These are phyloP conservation scores for Craseonycteris thonglongyai DNA, from an alignment of 2,113 vertebrate genomes.

Conservation along the genomic window DNA sequence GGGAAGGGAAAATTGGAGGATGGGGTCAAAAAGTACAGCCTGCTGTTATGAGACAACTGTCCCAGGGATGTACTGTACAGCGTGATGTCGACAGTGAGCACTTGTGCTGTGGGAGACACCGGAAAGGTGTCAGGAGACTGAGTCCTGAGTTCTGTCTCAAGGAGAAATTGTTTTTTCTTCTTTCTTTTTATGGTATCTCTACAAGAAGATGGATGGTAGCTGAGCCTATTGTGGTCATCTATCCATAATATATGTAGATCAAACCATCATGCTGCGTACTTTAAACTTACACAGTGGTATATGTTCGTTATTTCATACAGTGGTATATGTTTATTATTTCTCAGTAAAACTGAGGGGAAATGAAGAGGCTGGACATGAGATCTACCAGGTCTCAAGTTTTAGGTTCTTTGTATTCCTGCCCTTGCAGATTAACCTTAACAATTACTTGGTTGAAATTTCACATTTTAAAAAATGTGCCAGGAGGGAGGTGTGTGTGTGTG, in stretches of 20 bases:
- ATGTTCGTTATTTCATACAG: neutral
- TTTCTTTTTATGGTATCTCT: neutral
- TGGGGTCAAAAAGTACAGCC: neutral
- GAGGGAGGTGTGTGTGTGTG: neutral
- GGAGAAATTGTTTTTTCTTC: neutral
- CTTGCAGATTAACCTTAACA: neutral
- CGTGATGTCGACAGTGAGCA: rapidly evolving
- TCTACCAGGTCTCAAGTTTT: neutral
- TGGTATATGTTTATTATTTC: neutral
- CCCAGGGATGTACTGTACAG: rapidly evolving
- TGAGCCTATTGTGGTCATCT: neutral
- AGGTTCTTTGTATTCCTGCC: neutral
- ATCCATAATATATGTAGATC: neutral
- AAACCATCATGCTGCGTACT: neutral
- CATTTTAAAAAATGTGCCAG: neutral
- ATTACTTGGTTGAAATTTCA: neutral
- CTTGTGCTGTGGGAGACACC: neutral
- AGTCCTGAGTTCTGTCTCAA: neutral
- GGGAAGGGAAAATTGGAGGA: neutral
- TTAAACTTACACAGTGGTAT: neutral
- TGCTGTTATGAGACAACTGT: neutral
- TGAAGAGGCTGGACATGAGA: neutral
- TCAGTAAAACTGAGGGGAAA: neutral
- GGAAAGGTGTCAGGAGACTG: neutral
- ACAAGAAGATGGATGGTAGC: neutral